Conservation (phyloP, 2,113 vertebrate species). For the Heliornis fulica region DNA sequence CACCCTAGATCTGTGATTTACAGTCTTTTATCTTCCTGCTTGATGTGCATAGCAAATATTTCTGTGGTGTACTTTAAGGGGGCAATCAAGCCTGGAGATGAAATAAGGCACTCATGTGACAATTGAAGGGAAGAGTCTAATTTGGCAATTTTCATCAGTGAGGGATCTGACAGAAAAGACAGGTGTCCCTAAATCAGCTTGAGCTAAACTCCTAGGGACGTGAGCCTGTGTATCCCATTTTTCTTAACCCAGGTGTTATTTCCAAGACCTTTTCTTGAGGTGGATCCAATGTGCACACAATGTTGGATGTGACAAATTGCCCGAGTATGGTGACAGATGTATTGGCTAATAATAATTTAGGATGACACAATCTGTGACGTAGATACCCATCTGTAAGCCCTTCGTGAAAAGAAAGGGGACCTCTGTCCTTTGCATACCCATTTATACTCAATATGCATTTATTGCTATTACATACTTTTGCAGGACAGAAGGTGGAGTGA, state of each 20-base stretch:
- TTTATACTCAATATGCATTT: not conserved
- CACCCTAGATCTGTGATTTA: constrained; percentile 12
- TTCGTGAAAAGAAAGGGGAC: not conserved
- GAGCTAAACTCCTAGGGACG: not conserved
- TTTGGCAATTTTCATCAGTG: constrained; percentile 22
- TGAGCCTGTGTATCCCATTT: not conserved
- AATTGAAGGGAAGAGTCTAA: constrained; percentile 29
- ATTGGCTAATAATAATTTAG: not conserved
- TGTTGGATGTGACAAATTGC: not conserved
- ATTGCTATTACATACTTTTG: not conserved
- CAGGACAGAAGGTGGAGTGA: not conserved
- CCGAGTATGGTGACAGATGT: not conserved
- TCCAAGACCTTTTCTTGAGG: not conserved
- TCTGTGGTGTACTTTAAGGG: constrained; percentile 30
- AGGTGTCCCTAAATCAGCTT: constrained; percentile 14
- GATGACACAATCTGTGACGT: accelerated
- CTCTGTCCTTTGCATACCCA: not conserved
- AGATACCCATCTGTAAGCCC: not conserved
- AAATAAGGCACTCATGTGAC: not conserved
- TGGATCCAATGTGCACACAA: accelerated
- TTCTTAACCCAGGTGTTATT: not conserved
- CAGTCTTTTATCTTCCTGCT: not conserved
- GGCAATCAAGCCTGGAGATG: constrained; percentile 45
- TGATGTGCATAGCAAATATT: constrained; percentile 31
- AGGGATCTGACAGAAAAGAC: constrained; percentile 1